Base-by-base conservation (phyloP, 2,113 vertebrate genomes). In the Pseudorhombus dupliciocellatus region DNA sequence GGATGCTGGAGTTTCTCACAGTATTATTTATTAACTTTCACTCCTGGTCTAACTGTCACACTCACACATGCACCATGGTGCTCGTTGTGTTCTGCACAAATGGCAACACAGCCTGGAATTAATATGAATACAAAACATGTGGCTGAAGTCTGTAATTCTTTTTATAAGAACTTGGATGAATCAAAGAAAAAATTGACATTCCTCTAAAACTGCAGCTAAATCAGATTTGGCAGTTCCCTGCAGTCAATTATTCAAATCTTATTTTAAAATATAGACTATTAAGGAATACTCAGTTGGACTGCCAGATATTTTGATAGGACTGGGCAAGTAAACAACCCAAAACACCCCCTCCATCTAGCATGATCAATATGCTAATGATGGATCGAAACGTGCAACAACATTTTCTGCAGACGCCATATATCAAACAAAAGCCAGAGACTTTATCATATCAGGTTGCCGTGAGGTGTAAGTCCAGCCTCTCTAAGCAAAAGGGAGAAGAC, bases 71-170 rank as follows among this genome's bases (percentile, higher is more conserved):
- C 0, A 9, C 26, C 54, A 64, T 48, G 16, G 31, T 18, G 25
- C 65, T 42, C 46, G 56, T 2, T 71, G 66, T 58, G 44, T 22
- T 58, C 60, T 5, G 60, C 15, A 18, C 37, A 21, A 26, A 77
- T 26, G 24, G 73, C 7, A 4, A 70, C 34, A n/a, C 11, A 26
- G 46, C 28, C 40, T 34, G 31, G 10, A 60, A 62, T 4, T 42
- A 37, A 61, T 71, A 60, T 61, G 66, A 77, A 69, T 74, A 52
- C 42, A 24, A 75, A 78, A 51, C 73, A 72, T 62, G 44, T 73
- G 30, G 58, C 61, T 25, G 25, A 64, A 63, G 40, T 54, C 28
- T 62, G 46, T 31, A 46, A 57, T 28, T 34, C 5, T 25, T 46
- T 25, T n/a, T 37, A 25, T 64, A 21, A 21, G 60, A 60, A 73